A percentile compares a stretch with the other conserved stretches of the same genome.
Conservation (phyloP, 2,113 vertebrate species). For the Carassius gibelio region DNA sequence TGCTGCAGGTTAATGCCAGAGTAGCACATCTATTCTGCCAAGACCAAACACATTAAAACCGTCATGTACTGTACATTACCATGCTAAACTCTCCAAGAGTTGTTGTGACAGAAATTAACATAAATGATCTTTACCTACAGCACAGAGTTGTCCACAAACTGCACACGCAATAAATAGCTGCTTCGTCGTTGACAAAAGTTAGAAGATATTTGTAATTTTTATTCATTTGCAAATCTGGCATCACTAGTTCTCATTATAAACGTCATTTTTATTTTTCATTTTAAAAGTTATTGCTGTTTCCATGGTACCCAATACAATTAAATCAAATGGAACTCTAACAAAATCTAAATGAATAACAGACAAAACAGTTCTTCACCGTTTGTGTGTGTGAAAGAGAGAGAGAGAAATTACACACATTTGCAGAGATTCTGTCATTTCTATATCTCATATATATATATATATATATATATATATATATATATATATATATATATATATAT, state of each 20-base stretch:
- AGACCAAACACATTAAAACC: too few relatives aligned
- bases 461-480: not conserved
- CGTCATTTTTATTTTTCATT: not conserved
- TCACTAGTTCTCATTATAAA: not conserved
- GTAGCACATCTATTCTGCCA: too few relatives aligned
- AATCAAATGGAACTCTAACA: not conserved
- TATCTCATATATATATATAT: not conserved
- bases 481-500: not conserved
- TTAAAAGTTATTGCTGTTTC: not conserved
- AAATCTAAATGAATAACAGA: not conserved
- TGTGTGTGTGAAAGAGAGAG: not conserved
- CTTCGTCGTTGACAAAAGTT: too few relatives aligned
- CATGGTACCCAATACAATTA: not conserved
- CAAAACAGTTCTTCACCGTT: not conserved
- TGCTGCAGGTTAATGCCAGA: too few relatives aligned
- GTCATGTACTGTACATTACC: too few relatives aligned
- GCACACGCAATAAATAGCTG: too few relatives aligned
- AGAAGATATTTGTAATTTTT: too few relatives aligned
- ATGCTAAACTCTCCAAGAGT: too few relatives aligned
- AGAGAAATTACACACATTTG: not conserved
- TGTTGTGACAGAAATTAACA: too few relatives aligned
- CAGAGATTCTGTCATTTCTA: conserved; percentile 25
- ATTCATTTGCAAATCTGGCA: not conserved
- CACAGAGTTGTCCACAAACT: too few relatives aligned
- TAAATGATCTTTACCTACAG: too few relatives aligned